Evolutionary conservation across 2,888 invertebrate species (phyloP).

Genomic region (Synanthedon formicaeformis): DNA sequence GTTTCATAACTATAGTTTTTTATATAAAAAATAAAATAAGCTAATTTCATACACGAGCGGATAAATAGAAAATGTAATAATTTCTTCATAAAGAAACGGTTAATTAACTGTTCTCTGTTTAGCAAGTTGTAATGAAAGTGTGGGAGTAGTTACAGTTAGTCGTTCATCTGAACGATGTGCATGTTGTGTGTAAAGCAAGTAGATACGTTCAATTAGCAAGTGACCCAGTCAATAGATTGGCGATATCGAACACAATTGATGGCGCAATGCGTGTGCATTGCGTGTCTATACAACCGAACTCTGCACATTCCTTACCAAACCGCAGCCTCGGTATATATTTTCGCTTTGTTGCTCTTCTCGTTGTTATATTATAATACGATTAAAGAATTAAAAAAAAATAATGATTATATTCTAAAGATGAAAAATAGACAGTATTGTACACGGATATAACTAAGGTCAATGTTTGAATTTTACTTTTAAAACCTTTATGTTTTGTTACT

Average conservation of each 20-base stretch:
- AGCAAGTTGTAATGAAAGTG: conserved; percentile 2
- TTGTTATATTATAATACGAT: no score
- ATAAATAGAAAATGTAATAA: not conserved
- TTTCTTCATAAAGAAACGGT: not conserved
- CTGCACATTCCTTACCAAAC: not conserved
- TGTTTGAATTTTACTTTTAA: no score
- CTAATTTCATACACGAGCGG: no score
- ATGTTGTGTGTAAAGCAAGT: conserved; percentile 9
- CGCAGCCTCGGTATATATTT: not conserved
- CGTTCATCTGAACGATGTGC: not conserved
- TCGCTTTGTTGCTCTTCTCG: no score
- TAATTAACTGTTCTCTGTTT: conserved; percentile 4
- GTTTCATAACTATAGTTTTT: no score
- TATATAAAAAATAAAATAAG: no score
- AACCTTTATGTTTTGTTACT: no score
- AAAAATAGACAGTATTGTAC: no score
- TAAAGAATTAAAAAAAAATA: no score
- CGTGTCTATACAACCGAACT: conserved; percentile 3
- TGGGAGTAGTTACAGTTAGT: not conserved
- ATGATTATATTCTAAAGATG: no score
- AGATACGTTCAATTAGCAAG: conserved; percentile 23
- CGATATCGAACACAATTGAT: conserved; percentile 38
- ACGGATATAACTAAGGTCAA: no score
- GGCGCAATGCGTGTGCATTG: conserved; percentile 24
- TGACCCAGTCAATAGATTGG: conserved; percentile 40